Conservation (phyloP, 2,888 invertebrate genomes). For the Melanostoma scalare region DNA sequence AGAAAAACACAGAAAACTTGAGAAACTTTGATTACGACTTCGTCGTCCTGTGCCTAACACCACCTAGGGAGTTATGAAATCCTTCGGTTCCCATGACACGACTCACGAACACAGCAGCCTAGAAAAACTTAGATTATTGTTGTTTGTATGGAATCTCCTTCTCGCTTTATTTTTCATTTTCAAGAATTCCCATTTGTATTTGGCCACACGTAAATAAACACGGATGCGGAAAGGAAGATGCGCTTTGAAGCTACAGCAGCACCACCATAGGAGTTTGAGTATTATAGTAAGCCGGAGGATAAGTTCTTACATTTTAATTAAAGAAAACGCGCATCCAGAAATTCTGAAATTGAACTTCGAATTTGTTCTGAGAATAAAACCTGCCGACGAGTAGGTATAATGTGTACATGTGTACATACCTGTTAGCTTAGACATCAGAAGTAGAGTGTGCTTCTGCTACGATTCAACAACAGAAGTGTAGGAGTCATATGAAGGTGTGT, state of each 20-base stretch:
- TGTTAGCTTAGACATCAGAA: slow-evolving; percentile 1
- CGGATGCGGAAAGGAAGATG: slow-evolving; percentile 14
- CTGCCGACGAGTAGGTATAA: not conserved
- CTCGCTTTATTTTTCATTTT: slow-evolving; percentile 31
- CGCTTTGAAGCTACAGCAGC: not conserved
- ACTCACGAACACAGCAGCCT: not conserved
- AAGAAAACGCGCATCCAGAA: slow-evolving; percentile 47
- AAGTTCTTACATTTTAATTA: slow-evolving; percentile 59
- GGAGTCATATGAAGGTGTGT: not conserved
- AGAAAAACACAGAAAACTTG: too few species aligned
- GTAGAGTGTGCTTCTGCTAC: not conserved
- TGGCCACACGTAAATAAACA: slow-evolving; percentile 56
- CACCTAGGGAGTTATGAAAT: not conserved
- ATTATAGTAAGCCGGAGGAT: not conserved
- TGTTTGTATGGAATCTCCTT: slow-evolving; percentile 12
- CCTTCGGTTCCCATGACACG: not conserved
- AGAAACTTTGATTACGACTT: too few species aligned
- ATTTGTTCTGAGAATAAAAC: slow-evolving; percentile 7
- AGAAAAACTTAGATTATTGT: slow-evolving; percentile 12
- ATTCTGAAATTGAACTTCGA: slow-evolving; percentile 51
- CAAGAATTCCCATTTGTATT: slow-evolving; percentile 47
- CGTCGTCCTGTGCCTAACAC: too few species aligned
- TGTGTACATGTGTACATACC: not conserved
- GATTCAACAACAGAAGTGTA: not conserved
- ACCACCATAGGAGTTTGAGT: not conserved